Evolutionary conservation across 1,140 invertebrate species (phyloP).

Genomic region (Charaxes varanes): DNA sequence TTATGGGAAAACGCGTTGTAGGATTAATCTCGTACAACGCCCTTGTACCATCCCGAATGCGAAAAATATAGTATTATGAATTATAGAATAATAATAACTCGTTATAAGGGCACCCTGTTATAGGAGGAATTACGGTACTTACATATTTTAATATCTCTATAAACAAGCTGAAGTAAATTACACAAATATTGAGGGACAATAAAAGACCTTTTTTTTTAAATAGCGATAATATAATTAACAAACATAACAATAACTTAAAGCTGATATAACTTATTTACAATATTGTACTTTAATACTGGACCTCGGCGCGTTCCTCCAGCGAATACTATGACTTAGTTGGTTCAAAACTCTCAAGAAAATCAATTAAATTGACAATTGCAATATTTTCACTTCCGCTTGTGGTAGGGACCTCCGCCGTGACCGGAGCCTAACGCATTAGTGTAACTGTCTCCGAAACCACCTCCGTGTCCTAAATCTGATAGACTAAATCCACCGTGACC

Average conservation of each 20-base stretch:
- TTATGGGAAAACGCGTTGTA: no score
- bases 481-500: conserved; percentile 8
- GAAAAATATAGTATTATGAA: no score
- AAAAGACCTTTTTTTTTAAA: conserved; percentile 5
- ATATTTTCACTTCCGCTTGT: conserved; percentile 42
- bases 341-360: conserved; percentile 15
- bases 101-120: no score
- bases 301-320: conserved; percentile 21
- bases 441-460: conserved; percentile 49
- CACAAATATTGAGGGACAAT: no score
- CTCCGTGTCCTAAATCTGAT: conserved; percentile 16
- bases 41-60: no score
- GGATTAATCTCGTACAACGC: no score
- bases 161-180: no score
- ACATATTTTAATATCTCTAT: no score
- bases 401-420: conserved; percentile 62
- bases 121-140: no score
- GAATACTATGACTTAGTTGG: conserved; percentile 60
- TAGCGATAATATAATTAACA: conserved; percentile 21
- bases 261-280: conserved; percentile 51
- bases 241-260: conserved; percentile 61
- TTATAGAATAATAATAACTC: no score
- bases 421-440: conserved; percentile 44
- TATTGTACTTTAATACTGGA: conserved; percentile 39
- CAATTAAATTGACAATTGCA: conserved; percentile 5